Percentiles rank a stretch among this genome's conserved stretches.
phyloP scores from a whole-genome alignment of 2,888 invertebrate genomes.

The Mycalesis mineus region DNA sequence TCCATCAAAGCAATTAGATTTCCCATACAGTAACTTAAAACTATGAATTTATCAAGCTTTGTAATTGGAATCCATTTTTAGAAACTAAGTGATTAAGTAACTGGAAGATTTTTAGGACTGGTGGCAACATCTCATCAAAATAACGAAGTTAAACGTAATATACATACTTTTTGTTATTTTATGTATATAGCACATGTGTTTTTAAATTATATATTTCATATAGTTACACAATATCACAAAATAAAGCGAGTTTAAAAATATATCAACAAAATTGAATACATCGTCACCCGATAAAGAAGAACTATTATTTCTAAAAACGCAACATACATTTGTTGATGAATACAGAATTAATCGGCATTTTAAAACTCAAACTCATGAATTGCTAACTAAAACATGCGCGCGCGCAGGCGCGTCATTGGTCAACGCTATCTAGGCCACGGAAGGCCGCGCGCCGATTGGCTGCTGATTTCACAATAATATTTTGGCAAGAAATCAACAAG shows the following conservation, averaged over 20 bases:
- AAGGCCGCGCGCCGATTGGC: conserved; percentile 46
- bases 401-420: conserved; percentile 58
- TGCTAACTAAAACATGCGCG: conserved; percentile 63
- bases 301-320: neutral
- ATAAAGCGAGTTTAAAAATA: neutral
- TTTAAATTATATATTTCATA: too few relatives aligned
- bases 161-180: too few relatives aligned
- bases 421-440: conserved; percentile 41
- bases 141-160: too few relatives aligned
- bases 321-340: conserved; percentile 3
- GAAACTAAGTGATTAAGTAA: too few relatives aligned
- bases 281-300: neutral
- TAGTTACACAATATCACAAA: too few relatives aligned
- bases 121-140: too few relatives aligned
- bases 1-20: too few relatives aligned
- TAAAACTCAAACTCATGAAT: conserved; percentile 49
- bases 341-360: conserved; percentile 55
- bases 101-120: too few relatives aligned
- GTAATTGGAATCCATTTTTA: too few relatives aligned
- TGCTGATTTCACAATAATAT: conserved; percentile 41
- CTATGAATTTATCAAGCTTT: too few relatives aligned
- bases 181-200: too few relatives aligned
- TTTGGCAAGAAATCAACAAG: conserved; percentile 68
- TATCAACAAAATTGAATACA: neutral
- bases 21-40: too few relatives aligned